Percentiles rank a stretch among this genome's conserved stretches.
phyloP scores from a whole-genome alignment of 2,888 invertebrate genomes.

The Lydus trimaculatus region DNA sequence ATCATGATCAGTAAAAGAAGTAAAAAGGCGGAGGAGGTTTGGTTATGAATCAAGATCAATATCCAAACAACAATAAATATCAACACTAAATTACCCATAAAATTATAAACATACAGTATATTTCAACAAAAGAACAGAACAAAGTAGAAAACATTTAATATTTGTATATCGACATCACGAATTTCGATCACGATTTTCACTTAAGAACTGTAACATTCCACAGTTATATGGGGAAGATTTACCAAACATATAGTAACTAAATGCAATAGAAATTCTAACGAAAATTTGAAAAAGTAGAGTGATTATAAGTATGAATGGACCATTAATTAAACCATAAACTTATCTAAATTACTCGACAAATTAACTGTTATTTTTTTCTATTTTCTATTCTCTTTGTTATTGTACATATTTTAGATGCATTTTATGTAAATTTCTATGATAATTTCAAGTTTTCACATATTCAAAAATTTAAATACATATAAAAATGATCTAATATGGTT shows the following conservation, averaged over 20 bases:
- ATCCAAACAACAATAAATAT: constrained; percentile 51
- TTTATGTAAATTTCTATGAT: too few species aligned
- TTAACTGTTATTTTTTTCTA: background rate
- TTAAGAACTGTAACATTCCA: constrained; percentile 39
- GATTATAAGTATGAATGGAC: background rate
- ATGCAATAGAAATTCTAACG: too few species aligned
- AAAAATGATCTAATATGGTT: background rate
- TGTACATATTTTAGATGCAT: too few species aligned
- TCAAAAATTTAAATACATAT: background rate
- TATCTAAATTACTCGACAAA: background rate
- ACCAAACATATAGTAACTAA: background rate
- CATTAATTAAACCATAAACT: background rate
- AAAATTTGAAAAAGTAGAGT: too few species aligned
- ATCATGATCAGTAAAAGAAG: background rate
- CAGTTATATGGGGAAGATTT: background rate
- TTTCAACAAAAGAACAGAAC: constrained; percentile 51
- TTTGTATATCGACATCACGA: constrained; percentile 60
- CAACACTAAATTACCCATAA: constrained; percentile 57
- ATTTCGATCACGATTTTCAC: constrained; percentile 49
- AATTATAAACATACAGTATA: constrained; percentile 56
- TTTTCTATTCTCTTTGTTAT: too few species aligned
- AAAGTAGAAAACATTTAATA: constrained; percentile 59
- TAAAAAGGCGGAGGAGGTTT: background rate
- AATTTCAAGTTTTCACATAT: background rate
- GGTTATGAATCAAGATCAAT: constrained; percentile 48